These are phyloP conservation scores for Panorpa germanica DNA, from an alignment of 2,888 invertebrate genomes.

Conservation along the genomic window DNA sequence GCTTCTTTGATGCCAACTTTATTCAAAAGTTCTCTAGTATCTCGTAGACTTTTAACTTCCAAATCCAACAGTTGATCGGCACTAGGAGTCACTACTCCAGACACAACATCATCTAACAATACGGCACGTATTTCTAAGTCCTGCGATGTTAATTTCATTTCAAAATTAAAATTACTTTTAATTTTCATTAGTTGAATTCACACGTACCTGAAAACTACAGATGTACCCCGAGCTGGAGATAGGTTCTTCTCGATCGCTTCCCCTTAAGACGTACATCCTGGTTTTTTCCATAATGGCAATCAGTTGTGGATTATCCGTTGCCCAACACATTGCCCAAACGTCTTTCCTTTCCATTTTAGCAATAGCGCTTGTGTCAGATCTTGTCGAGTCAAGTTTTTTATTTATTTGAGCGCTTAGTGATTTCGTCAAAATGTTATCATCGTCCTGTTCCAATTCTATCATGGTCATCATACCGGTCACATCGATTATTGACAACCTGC, in stretches of 20 bases:
- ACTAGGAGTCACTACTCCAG: conserved; percentile 52
- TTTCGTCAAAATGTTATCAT: no score
- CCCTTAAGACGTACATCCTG: conserved; percentile 82
- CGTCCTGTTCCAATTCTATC: conserved; percentile 43
- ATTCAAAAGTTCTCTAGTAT: conserved; percentile 77
- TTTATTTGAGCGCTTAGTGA: conserved; percentile 21
- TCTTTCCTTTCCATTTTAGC: conserved; percentile 68
- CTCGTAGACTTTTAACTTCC: conserved; percentile 84
- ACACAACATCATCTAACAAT: conserved; percentile 75
- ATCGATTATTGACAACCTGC: conserved; percentile 71
- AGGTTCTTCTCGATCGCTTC: conserved; percentile 86
- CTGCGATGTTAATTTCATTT: conserved; percentile 23
- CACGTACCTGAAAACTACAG: conserved; percentile 57
- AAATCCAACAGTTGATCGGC: conserved; percentile 60
- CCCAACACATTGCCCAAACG: conserved; percentile 96
- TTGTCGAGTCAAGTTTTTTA: no score
- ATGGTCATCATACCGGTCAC: conserved; percentile 58
- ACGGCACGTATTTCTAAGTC: conserved; percentile 88
- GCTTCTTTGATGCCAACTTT: conserved; percentile 88
- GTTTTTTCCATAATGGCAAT: conserved; percentile 95
- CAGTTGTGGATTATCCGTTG: conserved; percentile 77
- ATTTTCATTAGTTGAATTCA: conserved; percentile 1
- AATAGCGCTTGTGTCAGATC: conserved; percentile 19
- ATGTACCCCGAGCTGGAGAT: conserved; percentile 84
- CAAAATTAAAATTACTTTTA: conserved; percentile 3